A percentile compares a stretch with the other conserved stretches of the same genome.
These are phyloP conservation scores for Raja brachyura DNA, from an alignment of 2,113 vertebrate species.

Conservation along the genomic window DNA sequence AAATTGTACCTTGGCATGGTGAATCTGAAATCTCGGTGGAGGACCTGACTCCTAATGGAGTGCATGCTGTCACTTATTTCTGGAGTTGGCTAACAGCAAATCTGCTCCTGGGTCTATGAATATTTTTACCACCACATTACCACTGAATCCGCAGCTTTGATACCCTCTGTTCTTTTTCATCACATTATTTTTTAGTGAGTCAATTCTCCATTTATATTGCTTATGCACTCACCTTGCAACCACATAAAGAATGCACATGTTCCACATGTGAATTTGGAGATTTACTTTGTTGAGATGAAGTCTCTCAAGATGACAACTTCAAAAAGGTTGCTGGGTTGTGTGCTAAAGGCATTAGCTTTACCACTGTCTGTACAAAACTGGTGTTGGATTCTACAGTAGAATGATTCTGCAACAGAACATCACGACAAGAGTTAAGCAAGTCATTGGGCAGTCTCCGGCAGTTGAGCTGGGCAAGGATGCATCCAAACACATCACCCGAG, in stretches of 20 bases:
- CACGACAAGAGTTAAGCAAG: not conserved
- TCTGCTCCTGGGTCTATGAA: not conserved
- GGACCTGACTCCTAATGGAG: not conserved
- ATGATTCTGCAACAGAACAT: not conserved
- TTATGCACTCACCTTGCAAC: not conserved
- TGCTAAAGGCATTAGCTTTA: not conserved
- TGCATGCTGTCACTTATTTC: not conserved
- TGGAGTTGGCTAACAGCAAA: not conserved
- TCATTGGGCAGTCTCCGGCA: not conserved
- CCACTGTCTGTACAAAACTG: not conserved
- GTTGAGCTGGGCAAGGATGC: no score
- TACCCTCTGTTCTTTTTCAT: not conserved
- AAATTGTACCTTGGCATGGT: not conserved
- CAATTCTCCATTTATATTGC: not conserved
- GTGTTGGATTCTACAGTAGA: not conserved
- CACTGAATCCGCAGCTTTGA: not conserved
- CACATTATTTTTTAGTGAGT: not conserved
- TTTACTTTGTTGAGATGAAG: not conserved
- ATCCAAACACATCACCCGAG: no score
- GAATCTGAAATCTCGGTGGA: not conserved
- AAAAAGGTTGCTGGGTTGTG: not conserved
- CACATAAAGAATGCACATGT: not conserved
- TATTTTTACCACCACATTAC: not conserved
- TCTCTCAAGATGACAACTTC: not conserved
- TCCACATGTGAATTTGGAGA: not conserved